Conservation (phyloP, 2,888 invertebrate species). For the Miltochrista miniata region DNA sequence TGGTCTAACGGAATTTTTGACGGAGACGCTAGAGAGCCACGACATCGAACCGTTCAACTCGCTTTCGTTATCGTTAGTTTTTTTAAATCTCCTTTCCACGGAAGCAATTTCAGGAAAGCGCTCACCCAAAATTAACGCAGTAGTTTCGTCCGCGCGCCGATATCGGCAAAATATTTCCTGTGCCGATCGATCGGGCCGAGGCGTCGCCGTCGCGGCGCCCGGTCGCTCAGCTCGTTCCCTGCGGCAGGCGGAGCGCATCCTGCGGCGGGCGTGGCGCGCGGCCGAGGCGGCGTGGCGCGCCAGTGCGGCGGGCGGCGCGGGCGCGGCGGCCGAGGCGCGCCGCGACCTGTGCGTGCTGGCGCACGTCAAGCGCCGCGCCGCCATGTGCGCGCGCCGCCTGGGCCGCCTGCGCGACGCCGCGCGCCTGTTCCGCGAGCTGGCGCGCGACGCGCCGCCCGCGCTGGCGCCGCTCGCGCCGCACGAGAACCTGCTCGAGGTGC, state of each 20-base stretch:
- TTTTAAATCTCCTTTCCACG: too few species aligned
- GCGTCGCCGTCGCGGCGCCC: not conserved
- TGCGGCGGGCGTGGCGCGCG: slow-evolving; percentile 95
- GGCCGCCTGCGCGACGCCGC: slow-evolving; percentile 97
- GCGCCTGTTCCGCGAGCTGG: slow-evolving; percentile 97
- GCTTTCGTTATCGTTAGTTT: too few species aligned
- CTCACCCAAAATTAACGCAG: too few species aligned
- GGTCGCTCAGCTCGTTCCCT: not conserved
- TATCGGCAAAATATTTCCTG: too few species aligned
- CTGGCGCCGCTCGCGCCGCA: slow-evolving; percentile 94
- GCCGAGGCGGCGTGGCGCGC: slow-evolving; percentile 94
- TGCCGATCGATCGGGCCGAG: too few species aligned
- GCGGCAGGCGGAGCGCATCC: slow-evolving; percentile 55
- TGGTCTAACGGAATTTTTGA: too few species aligned
- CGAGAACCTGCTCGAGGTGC: slow-evolving; percentile 97
- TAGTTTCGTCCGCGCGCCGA: too few species aligned
- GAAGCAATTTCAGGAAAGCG: too few species aligned
- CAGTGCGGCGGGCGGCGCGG: slow-evolving; percentile 91
- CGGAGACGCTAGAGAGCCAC: too few species aligned
- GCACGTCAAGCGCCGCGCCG: slow-evolving; percentile 95
- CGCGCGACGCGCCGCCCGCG: slow-evolving; percentile 97
- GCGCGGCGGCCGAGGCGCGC: slow-evolving; percentile 94
- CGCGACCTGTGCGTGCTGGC: slow-evolving; percentile 97
- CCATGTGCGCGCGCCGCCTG: slow-evolving; percentile 98
- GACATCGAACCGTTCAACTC: too few species aligned